These are phyloP conservation scores for Saccopteryx bilineata DNA, from an alignment of 2,113 vertebrate genomes.

Conservation along the genomic window DNA sequence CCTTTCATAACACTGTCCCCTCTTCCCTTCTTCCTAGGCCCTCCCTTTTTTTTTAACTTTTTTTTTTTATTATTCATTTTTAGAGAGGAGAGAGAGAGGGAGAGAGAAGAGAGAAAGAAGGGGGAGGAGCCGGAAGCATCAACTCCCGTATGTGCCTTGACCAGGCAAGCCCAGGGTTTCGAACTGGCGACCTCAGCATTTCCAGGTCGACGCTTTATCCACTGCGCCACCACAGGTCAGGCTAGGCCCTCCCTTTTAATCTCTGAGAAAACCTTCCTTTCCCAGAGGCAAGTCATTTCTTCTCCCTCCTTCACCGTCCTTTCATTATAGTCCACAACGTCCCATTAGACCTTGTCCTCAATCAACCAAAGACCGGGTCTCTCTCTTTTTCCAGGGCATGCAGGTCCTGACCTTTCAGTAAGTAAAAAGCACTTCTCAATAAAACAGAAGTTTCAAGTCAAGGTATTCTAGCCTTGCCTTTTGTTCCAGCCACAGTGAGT, in stretches of 20 bases:
- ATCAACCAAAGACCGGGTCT: not conserved
- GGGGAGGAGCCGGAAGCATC: too few relatives aligned
- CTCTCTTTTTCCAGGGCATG: not conserved
- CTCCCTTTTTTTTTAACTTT: too few relatives aligned
- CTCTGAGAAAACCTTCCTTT: not conserved
- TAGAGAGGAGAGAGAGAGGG: too few relatives aligned
- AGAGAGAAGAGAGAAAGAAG: too few relatives aligned
- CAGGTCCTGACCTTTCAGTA: not conserved
- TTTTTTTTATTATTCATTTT: too few relatives aligned
- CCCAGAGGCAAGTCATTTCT: not conserved
- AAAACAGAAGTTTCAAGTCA: not conserved
- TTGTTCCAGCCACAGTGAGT: not conserved
- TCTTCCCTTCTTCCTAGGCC: not conserved
- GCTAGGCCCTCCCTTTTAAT: not conserved
- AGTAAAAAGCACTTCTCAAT: not conserved
- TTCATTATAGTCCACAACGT: not conserved
- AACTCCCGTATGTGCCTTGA: too few relatives aligned
- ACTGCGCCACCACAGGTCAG: too few relatives aligned
- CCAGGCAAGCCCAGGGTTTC: too few relatives aligned
- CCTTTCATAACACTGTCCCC: not conserved
- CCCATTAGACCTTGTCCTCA: not conserved
- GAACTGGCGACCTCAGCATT: too few relatives aligned
- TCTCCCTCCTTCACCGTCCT: not conserved
- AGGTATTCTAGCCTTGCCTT: not conserved
- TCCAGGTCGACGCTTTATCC: too few relatives aligned